A percentile compares a stretch with the other conserved stretches of the same genome.
Evolutionary conservation across 2,113 vertebrate genomes (phyloP).

Genomic region (Chinchilla lanigera): DNA sequence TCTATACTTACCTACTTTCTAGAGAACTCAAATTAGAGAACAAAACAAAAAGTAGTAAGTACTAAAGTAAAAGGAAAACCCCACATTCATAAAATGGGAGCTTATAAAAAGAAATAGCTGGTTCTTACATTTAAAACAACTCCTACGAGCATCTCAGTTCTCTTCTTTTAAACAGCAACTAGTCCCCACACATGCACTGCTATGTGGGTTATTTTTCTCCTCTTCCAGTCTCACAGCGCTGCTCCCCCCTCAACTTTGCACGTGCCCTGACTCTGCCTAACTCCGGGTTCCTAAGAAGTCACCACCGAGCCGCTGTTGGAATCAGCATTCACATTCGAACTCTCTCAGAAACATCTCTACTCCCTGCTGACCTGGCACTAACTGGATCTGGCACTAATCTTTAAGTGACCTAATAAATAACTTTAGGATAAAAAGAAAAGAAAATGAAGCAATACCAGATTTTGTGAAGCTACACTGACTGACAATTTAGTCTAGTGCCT

Average conservation of each 20-base stretch:
- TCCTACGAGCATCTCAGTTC: neutral
- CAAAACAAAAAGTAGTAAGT: constrained; percentile 44
- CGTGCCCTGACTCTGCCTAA: neutral
- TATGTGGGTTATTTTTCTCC: neutral
- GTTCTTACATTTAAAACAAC: constrained; percentile 15
- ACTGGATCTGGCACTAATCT: constrained; percentile 22
- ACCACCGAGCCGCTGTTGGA: neutral
- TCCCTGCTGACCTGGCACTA: constrained; percentile 42
- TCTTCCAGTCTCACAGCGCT: neutral
- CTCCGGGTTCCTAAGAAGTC: neutral
- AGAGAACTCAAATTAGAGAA: constrained; percentile 61
- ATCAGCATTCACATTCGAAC: neutral
- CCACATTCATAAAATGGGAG: neutral
- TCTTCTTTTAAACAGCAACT: neutral
- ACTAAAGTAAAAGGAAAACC: constrained; percentile 5
- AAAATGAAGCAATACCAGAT: neutral
- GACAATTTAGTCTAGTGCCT: neutral
- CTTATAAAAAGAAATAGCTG: neutral
- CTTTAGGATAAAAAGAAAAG: neutral
- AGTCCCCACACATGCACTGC: neutral
- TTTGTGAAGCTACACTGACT: neutral
- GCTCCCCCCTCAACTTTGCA: neutral
- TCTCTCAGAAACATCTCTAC: constrained; percentile 45
- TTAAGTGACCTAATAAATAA: neutral
- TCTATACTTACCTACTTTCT: constrained; percentile 40